Base-by-base conservation (phyloP, 1,140 invertebrate genomes). In the Brachionus asplanchnoidis region DNA sequence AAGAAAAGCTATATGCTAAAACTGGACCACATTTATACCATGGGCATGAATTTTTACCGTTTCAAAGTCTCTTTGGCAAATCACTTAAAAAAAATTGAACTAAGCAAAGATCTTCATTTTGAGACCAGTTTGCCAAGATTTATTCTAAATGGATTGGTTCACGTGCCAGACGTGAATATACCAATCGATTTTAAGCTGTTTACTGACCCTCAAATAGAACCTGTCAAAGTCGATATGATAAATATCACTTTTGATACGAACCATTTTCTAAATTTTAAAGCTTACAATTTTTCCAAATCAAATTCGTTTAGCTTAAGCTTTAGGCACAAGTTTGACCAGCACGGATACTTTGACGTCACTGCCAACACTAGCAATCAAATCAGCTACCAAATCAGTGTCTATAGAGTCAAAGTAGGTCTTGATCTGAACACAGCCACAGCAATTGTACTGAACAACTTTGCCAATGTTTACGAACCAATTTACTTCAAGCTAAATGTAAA, bases 291-390 rank as follows among this genome's bases (percentile, higher is more conserved):
- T 82, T 20, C 32, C 20, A 82, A 82, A 82, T 17, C 11, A 2
- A 82, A 82, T 28, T 44, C 17, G 14, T 82, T 65, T 23, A 23
- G 20, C 14, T 14, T 82, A 23, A 28, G 12, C 3, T 40, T 82
- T 68, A 65, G 12, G 5, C 36, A 40, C 23, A 65, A 6, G 20
- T 82, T 82, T 82, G 12, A 53, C 2, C n/a, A 60, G 6, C 40
- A 82, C 44, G 53, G 79, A 17, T 44, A 44, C 17, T 82, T 65
- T 68, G 36, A 60, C 50, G 32, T 68, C 14, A 65, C 53, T 28
- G 79, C 36, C 17, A 82, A 82, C 44, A 65, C 11, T 44, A 82
- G 79, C 11, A 82, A 82, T 68, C 53, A 23, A 82, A 68, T 82
- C 11, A 82, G 79, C 42, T 82, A 65, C 44, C 36, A 42, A 32